Evolutionary conservation across 2,797 vertebrate species (phyloP).

Genomic region (Oreochromis grahami): DNA sequence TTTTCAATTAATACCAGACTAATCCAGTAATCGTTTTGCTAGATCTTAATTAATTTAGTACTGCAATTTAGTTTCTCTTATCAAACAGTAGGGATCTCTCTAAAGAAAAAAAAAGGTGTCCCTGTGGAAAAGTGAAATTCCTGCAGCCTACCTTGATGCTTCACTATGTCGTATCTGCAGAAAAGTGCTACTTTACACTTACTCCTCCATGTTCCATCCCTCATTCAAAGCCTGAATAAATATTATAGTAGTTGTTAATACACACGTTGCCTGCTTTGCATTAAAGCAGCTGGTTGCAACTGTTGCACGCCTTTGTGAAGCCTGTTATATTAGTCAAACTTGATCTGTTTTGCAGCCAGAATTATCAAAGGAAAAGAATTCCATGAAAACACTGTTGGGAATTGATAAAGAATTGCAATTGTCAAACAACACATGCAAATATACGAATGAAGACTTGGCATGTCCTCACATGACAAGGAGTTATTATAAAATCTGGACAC

Average conservation of each 20-base stretch:
- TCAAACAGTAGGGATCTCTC: slow-evolving; percentile 51
- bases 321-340: not conserved
- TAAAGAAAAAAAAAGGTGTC: slow-evolving; percentile 26
- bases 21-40: slow-evolving; percentile 68
- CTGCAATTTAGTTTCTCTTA: slow-evolving; percentile 64
- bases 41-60: slow-evolving; percentile 77
- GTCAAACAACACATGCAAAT: not conserved
- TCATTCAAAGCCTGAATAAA: not conserved
- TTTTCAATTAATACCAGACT: slow-evolving; percentile 65
- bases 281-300: not conserved
- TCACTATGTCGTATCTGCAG: not conserved
- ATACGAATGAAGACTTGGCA: not conserved
- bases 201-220: not conserved
- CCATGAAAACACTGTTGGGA: not conserved
- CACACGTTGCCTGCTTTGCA: not conserved
- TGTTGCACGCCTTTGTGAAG: not conserved
- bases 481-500: not conserved
- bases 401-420: not conserved
- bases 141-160: slow-evolving; percentile 1
- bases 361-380: not conserved
- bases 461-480: not conserved
- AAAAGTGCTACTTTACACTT: not conserved
- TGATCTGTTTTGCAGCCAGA: not conserved
- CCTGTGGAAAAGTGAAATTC: slow-evolving; percentile 39
- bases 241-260: not conserved